Percentiles rank a stretch among this genome's conserved stretches.
phyloP scores from a whole-genome alignment of 2,888 invertebrate genomes.

The Leptinotarsa rubiginosa region DNA sequence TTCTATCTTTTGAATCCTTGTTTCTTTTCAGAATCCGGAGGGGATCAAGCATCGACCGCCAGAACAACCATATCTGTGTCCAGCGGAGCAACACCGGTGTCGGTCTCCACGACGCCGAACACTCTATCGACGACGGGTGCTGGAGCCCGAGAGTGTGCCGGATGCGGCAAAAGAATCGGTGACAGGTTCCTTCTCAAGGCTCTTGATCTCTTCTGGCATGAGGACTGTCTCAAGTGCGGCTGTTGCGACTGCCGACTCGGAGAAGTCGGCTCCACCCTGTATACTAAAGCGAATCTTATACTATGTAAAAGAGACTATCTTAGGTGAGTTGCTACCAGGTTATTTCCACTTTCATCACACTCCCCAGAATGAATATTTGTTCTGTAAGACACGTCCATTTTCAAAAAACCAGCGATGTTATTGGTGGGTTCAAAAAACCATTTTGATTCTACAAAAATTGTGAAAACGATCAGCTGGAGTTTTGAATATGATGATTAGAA shows the following conservation, averaged over 20 bases:
- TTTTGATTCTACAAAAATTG: too few relatives aligned
- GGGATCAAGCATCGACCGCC: conserved; percentile 63
- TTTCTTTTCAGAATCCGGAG: conserved; percentile 62
- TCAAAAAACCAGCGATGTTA: too few relatives aligned
- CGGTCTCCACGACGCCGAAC: conserved; percentile 58
- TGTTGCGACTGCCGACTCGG: conserved; percentile 94
- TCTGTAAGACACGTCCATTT: too few relatives aligned
- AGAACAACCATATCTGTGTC: conserved; percentile 58
- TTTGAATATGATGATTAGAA: too few relatives aligned
- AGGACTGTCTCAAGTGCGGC: conserved; percentile 92
- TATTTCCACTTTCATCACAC: background rate
- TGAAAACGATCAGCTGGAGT: too few relatives aligned
- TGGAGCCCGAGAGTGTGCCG: conserved; percentile 79
- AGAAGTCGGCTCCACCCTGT: conserved; percentile 91
- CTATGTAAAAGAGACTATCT: conserved; percentile 93
- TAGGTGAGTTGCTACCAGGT: conserved; percentile 72
- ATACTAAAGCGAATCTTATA: conserved; percentile 90
- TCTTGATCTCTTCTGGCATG: conserved; percentile 92
- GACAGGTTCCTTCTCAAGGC: conserved; percentile 84
- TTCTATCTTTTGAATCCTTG: conserved; percentile 11
- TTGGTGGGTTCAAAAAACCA: too few relatives aligned
- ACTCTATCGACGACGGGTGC: conserved; percentile 58
- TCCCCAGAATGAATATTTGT: background rate
- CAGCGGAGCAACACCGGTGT: conserved; percentile 57
- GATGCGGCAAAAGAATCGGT: conserved; percentile 87